A percentile compares a stretch with the other conserved stretches of the same genome.
phyloP scores from a whole-genome alignment of 2,888 invertebrate genomes.

The Netelia inedita region DNA sequence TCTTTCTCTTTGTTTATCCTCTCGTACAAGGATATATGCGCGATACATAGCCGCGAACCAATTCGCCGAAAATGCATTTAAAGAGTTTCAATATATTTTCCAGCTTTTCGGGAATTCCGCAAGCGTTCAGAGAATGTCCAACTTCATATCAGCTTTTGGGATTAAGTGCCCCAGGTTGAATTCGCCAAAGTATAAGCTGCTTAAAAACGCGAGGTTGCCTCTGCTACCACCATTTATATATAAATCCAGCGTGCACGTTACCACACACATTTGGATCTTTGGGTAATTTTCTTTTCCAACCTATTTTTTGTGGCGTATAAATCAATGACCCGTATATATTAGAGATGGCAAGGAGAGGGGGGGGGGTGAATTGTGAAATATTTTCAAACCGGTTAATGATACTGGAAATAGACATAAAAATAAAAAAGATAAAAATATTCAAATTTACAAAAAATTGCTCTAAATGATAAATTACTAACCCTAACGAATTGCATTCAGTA shows the following conservation, averaged over 20 bases:
- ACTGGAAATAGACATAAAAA: no score
- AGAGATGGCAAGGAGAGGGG: no score
- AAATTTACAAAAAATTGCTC: no score
- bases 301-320: neutral
- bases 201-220: neutral
- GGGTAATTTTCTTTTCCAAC: neutral
- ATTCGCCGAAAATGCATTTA: neutral
- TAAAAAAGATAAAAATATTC: no score
- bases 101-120: neutral
- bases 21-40: no score
- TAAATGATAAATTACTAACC: no score
- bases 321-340: no score
- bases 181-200: constrained; percentile 2
- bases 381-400: no score
- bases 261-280: neutral
- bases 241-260: neutral
- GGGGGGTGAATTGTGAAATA: no score
- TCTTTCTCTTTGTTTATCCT: no score
- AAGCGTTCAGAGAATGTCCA: neutral
- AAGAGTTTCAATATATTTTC: neutral
- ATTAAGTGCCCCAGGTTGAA: neutral
- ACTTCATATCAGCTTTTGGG: neutral
- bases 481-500: no score
- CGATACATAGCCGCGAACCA: neutral
- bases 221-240: neutral